These are phyloP conservation scores for Lasioglossum marginatum DNA, from an alignment of 2,888 invertebrate genomes.

Conservation along the genomic window DNA sequence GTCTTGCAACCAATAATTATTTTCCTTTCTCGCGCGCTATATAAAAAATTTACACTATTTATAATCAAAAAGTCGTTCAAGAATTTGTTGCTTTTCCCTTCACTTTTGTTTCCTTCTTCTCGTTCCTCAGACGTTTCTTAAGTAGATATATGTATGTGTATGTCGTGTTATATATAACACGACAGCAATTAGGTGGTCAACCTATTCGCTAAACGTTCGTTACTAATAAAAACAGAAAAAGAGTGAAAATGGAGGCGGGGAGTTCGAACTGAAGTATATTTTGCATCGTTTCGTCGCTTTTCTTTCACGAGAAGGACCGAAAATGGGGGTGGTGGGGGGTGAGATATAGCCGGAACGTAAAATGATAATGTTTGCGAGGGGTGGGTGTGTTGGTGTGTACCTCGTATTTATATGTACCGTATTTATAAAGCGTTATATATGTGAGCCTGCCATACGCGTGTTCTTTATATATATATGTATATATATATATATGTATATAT, in stretches of 20 bases:
- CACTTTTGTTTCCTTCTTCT: conserved; percentile 12
- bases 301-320: conserved; percentile 16
- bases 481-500: conserved; percentile 63
- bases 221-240: conserved; percentile 38
- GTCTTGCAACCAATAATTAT: conserved; percentile 75
- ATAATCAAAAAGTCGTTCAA: conserved; percentile 83
- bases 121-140: conserved; percentile 70
- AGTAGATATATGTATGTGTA: conserved; percentile 66
- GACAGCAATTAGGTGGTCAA: conserved; percentile 76
- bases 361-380: conserved; percentile 44
- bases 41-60: conserved; percentile 85
- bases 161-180: conserved; percentile 43
- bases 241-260: background rate
- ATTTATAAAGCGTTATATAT: conserved; percentile 79
- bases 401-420: conserved; percentile 68
- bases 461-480: conserved; percentile 59
- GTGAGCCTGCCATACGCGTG: conserved; percentile 66
- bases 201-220: conserved; percentile 73
- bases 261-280: conserved; percentile 17
- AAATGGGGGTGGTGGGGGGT: background rate
- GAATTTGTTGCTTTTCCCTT: conserved; percentile 65
- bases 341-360: conserved; percentile 37
- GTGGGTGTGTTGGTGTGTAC: background rate
- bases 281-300: conserved; percentile 11
- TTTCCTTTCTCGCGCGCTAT: conserved; percentile 79